Evolutionary conservation across 2,797 vertebrate species (phyloP).

Genomic region (Furcifer pardalis): DNA sequence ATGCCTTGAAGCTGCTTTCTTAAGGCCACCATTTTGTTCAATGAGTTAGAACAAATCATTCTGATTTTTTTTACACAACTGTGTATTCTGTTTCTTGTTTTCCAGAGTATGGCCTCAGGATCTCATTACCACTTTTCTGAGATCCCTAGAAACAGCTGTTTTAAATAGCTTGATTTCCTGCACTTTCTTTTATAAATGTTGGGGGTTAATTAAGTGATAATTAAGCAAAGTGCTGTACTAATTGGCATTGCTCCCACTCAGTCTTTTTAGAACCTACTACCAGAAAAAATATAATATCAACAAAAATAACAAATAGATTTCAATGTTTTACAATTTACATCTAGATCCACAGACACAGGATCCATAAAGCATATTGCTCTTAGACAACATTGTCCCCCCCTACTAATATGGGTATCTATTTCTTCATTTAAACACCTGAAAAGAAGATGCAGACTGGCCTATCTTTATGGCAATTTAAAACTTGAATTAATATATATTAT

Average conservation of each 20-base stretch:
- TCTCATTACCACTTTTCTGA: conserved; percentile 31
- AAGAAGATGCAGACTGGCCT: not conserved
- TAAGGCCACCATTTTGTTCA: not conserved
- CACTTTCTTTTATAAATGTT: conserved; percentile 33
- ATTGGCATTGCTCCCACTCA: conserved; percentile 23
- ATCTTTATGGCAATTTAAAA: conserved; percentile 16
- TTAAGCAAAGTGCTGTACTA: conserved; percentile 31
- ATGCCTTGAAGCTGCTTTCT: conserved; percentile 10
- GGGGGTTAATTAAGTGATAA: conserved; percentile 34
- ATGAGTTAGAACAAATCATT: conserved; percentile 22
- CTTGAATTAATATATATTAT: conserved; percentile 33
- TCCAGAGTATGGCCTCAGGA: conserved; percentile 9
- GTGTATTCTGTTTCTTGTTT: conserved; percentile 29
- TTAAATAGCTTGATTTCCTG: conserved; percentile 27
- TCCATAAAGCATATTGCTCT: not conserved
- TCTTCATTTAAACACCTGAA: not conserved
- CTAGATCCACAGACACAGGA: not conserved
- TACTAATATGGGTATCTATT: not conserved
- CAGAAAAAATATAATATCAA: not conserved
- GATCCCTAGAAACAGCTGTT: conserved; percentile 23
- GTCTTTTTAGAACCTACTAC: conserved; percentile 14
- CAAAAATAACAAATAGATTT: conserved; percentile 10
- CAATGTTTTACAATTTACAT: conserved; percentile 14
- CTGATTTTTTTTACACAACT: not conserved
- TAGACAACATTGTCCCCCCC: not conserved